A percentile compares a stretch with the other conserved stretches of the same genome.
phyloP scores from a whole-genome alignment of 2,113 vertebrate species.

The Dromaius novaehollandiae region DNA sequence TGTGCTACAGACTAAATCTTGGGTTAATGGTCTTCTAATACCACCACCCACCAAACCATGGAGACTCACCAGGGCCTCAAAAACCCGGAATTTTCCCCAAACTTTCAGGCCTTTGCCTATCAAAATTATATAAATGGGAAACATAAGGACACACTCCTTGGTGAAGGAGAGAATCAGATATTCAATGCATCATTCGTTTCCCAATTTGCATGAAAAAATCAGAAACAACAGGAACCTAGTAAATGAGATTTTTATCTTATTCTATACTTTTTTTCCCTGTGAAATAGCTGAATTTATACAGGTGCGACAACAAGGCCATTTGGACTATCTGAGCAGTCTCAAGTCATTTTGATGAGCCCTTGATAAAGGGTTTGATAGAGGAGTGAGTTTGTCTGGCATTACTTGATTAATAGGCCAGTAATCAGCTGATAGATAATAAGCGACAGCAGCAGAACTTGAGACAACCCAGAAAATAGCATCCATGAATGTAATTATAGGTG shows the following conservation, averaged over 20 bases:
- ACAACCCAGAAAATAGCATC: too few species aligned
- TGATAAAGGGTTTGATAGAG: neutral
- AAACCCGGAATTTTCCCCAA: neutral
- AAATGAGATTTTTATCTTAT: neutral
- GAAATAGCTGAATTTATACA: neutral
- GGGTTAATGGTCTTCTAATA: neutral
- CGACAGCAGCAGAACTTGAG: neutral
- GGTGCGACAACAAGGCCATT: neutral
- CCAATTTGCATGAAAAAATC: neutral
- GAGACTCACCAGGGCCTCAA: neutral
- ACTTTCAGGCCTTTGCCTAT: neutral
- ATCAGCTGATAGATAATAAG: neutral
- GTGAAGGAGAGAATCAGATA: neutral
- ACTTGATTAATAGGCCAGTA: neutral
- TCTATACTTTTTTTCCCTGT: neutral
- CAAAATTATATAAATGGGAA: neutral
- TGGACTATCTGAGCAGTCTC: neutral
- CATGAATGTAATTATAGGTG: fast-evolving
- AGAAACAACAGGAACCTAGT: neutral
- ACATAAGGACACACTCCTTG: neutral
- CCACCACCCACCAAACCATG: neutral
- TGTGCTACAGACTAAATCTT: fast-evolving
- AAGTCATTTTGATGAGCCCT: neutral
- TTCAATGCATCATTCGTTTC: neutral
- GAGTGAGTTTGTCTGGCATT: neutral